Percentiles rank a stretch among this genome's conserved stretches.
phyloP scores from a whole-genome alignment of 2,797 vertebrate genomes.

The Phylloscopus collybita region DNA sequence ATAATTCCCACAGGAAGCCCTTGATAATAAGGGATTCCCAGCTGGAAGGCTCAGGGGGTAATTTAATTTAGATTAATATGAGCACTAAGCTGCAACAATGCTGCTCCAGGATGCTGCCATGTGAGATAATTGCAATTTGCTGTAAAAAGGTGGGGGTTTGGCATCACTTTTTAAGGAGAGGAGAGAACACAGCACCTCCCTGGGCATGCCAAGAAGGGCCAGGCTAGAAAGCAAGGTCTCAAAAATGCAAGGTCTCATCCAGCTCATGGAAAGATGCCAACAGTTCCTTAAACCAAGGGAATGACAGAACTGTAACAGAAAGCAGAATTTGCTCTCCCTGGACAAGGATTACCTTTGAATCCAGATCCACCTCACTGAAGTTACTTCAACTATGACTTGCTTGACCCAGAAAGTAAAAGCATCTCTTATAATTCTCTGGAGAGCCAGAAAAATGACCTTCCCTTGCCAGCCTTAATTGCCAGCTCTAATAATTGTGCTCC shows the following conservation, averaged over 20 bases:
- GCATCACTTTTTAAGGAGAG: background rate
- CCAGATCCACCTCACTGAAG: background rate
- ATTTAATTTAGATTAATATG: constrained; percentile 39
- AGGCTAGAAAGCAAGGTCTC: background rate
- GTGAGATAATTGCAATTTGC: constrained; percentile 6
- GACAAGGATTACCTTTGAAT: background rate
- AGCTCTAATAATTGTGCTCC: background rate
- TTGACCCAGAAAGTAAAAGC: background rate
- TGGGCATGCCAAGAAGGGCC: background rate
- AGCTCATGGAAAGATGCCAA: background rate
- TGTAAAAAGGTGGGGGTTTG: background rate
- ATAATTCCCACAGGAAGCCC: background rate
- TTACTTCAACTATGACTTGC: background rate
- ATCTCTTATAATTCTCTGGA: background rate
- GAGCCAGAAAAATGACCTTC: background rate
- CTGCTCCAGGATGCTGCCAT: background rate
- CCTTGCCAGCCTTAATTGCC: constrained; percentile 10
- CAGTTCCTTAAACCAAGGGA: background rate
- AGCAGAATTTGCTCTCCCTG: background rate
- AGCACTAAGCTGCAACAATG: background rate
- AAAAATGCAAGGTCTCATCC: background rate
- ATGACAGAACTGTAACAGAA: background rate
- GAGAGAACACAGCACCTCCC: background rate
- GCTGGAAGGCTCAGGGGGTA: background rate
- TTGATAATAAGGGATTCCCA: constrained; percentile 10